Evolutionary conservation across 2,888 invertebrate genomes (phyloP).

Genomic region (Hoplodrina blanda): DNA sequence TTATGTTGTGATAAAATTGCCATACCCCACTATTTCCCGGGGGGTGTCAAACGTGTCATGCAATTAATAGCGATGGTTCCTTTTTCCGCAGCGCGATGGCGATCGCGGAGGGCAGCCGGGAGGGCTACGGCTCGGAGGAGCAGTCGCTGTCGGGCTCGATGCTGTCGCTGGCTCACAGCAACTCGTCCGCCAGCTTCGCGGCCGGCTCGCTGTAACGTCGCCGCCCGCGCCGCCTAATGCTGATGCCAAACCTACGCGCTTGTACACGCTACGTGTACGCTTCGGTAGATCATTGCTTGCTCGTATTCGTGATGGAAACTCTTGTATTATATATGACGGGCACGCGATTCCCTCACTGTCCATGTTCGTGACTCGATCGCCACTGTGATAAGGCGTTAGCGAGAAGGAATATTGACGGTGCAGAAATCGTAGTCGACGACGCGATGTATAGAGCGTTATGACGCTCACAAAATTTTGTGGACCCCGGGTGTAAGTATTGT

Average conservation of each 20-base stretch:
- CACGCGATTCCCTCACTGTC: slow-evolving; percentile 25
- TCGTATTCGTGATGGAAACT: slow-evolving; percentile 47
- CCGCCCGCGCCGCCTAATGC: slow-evolving; percentile 49
- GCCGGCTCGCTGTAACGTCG: slow-evolving; percentile 93
- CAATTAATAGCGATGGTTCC: too few species aligned
- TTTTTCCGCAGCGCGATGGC: slow-evolving; percentile 94
- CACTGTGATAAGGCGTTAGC: slow-evolving; percentile 55
- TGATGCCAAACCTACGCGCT: slow-evolving; percentile 60
- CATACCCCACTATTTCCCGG: too few species aligned
- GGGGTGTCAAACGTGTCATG: too few species aligned
- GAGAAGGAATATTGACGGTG: slow-evolving; percentile 26
- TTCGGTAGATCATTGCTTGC: slow-evolving; percentile 58
- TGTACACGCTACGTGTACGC: slow-evolving; percentile 52
- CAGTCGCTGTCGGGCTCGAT: slow-evolving; percentile 98
- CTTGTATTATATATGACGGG: slow-evolving; percentile 19
- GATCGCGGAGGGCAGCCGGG: slow-evolving; percentile 97
- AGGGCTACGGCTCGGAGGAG: slow-evolving; percentile 97
- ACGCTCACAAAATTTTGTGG: slow-evolving; percentile 51
- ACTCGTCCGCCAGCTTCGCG: slow-evolving; percentile 97
- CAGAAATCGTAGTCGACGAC: slow-evolving; percentile 14
- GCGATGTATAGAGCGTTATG: slow-evolving; percentile 29
- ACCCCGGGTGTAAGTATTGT: slow-evolving; percentile 60
- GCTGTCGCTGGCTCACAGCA: slow-evolving; percentile 98
- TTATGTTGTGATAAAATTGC: too few species aligned
- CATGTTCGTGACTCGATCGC: slow-evolving; percentile 23